phyloP scores from a whole-genome alignment of 2,113 vertebrate genomes.

The Tragelaphus strepsiceros region DNA sequence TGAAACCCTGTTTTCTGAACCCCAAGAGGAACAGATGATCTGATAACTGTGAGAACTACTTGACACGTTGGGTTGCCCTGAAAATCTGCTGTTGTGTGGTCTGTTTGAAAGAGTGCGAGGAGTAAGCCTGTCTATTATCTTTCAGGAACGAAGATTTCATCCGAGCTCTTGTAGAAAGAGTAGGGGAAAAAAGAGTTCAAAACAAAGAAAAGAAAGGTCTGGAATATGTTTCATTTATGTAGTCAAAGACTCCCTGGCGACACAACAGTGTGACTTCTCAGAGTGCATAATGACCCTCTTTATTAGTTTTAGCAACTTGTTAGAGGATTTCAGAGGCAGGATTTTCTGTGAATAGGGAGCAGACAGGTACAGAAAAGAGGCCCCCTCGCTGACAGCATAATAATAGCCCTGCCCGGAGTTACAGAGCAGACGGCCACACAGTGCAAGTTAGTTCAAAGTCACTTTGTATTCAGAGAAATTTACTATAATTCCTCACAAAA shows the following conservation, averaged over 20 bases:
- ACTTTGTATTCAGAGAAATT: slow-evolving; percentile 63
- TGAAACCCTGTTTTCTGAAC: background rate
- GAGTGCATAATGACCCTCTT: slow-evolving; percentile 23
- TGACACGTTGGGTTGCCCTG: background rate
- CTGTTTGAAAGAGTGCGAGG: background rate
- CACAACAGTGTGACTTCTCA: slow-evolving; percentile 34
- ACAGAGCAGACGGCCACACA: background rate
- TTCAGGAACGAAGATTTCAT: background rate
- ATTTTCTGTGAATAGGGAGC: slow-evolving; percentile 52
- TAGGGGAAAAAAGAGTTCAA: background rate
- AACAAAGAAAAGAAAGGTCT: background rate
- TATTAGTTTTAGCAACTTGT: slow-evolving; percentile 60
- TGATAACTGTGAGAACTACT: background rate
- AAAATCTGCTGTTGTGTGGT: background rate
- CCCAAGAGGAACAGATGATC: background rate
- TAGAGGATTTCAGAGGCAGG: slow-evolving; percentile 47
- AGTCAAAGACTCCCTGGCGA: background rate
- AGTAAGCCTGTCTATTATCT: background rate
- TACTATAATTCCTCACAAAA: slow-evolving; percentile 64
- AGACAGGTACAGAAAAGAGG: slow-evolving; percentile 16
- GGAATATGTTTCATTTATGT: slow-evolving; percentile 33
- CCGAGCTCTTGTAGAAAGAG: background rate
- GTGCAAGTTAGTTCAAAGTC: slow-evolving; percentile 63
- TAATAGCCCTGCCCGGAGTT: slow-evolving; percentile 47
- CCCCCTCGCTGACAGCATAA: slow-evolving; percentile 50